These are phyloP conservation scores for Daboia siamensis DNA, from an alignment of 2,113 vertebrate species.

Conservation along the genomic window DNA sequence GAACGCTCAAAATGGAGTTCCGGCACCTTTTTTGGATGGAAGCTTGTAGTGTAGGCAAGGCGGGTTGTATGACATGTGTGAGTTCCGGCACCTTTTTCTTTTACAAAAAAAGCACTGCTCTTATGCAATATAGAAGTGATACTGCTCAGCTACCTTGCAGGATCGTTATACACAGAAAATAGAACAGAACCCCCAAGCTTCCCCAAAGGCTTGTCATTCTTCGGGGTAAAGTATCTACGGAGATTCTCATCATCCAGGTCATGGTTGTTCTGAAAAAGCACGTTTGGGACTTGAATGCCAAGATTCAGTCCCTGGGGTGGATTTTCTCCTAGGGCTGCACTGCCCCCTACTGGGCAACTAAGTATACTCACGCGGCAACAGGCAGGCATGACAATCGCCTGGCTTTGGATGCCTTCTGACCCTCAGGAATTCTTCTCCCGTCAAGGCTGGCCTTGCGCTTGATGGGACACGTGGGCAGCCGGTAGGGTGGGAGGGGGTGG, in stretches of 20 bases:
- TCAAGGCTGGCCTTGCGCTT: conserved; percentile 39
- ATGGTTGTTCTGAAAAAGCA: too few species aligned
- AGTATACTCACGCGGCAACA: background rate
- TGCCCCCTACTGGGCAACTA: background rate
- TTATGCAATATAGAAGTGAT: background rate
- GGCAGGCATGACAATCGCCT: background rate
- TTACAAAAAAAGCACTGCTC: too few species aligned
- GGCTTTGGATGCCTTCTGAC: background rate
- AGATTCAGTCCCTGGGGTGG: background rate
- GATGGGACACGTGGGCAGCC: conserved; percentile 37
- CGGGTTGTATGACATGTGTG: too few species aligned
- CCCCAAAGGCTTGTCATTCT: background rate
- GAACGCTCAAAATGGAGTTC: too few species aligned
- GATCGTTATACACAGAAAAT: background rate
- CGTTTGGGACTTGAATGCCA: background rate
- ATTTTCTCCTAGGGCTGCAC: background rate
- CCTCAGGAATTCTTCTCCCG: background rate
- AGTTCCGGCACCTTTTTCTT: too few species aligned
- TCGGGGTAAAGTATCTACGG: background rate
- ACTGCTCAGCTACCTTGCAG: background rate
- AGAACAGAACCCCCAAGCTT: background rate
- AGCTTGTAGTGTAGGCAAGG: too few species aligned
- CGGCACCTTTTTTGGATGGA: too few species aligned
- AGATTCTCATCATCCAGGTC: too few species aligned
- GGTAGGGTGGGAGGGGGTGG: conserved; percentile 24